A percentile compares a stretch with the other conserved stretches of the same genome.
These are phyloP conservation scores for Lasioglossum pauxillum DNA, from an alignment of 2,888 invertebrate genomes.

Conservation along the genomic window DNA sequence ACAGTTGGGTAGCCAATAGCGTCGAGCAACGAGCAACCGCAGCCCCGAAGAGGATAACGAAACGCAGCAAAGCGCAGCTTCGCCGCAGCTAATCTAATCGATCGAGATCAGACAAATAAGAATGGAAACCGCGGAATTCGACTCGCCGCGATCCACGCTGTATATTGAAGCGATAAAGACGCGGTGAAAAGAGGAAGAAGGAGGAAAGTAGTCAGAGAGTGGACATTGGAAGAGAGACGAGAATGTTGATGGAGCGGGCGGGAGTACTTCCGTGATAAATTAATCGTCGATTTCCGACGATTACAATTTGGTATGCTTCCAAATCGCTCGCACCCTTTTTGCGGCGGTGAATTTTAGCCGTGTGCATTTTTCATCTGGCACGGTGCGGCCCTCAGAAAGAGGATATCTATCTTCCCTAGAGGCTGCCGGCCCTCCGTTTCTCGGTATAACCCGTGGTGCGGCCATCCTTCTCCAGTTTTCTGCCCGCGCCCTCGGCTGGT, in stretches of 20 bases:
- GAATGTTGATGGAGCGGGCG: conserved; percentile 28
- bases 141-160: conserved; percentile 36
- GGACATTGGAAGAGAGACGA: conserved; percentile 43
- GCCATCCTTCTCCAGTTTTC: conserved; percentile 64
- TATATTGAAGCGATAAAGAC: neutral
- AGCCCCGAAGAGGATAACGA: neutral
- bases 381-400: conserved; percentile 81
- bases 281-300: conserved; percentile 84
- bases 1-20: neutral
- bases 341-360: conserved; percentile 82
- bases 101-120: conserved; percentile 47
- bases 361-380: conserved; percentile 82
- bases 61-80: neutral
- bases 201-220: conserved; percentile 44
- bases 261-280: conserved; percentile 79
- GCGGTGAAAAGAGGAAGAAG: conserved; percentile 22
- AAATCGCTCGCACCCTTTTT: conserved; percentile 82
- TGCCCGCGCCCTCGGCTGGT: conserved; percentile 6
- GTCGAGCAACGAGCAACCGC: neutral
- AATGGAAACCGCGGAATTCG: conserved; percentile 56
- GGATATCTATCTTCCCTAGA: conserved; percentile 83
- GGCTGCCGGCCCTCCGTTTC: conserved; percentile 73
- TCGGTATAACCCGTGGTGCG: conserved; percentile 64
- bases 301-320: conserved; percentile 84
- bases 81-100: conserved; percentile 21